These are phyloP conservation scores for Sinocyclocheilus rhinocerous DNA, from an alignment of 2,113 vertebrate genomes.

Conservation along the genomic window DNA sequence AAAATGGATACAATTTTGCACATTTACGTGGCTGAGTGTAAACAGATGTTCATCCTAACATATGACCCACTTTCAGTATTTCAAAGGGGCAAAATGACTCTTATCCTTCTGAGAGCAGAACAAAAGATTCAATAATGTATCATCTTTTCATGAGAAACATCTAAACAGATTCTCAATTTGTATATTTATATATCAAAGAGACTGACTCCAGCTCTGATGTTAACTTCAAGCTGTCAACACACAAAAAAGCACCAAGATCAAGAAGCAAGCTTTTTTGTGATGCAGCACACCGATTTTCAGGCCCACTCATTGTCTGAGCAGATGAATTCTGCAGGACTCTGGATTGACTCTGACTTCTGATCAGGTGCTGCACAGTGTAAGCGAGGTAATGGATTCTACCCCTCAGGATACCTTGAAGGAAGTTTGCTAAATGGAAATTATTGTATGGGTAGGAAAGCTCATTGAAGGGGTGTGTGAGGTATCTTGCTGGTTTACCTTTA, in stretches of 20 bases:
- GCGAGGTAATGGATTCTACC: slow-evolving; percentile 2
- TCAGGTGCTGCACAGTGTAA: slow-evolving; percentile 8
- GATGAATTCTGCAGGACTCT: not conserved
- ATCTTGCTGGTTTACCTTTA: slow-evolving; percentile 23
- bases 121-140: slow-evolving; percentile 3
- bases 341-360: slow-evolving; percentile 8
- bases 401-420: slow-evolving; percentile 31
- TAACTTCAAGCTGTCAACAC: slow-evolving; percentile 16
- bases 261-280: not conserved
- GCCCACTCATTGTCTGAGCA: not conserved
- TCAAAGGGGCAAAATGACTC: slow-evolving; percentile 5
- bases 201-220: not conserved
- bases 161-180: slow-evolving; percentile 17
- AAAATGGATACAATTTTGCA: too few relatives aligned
- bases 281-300: not conserved
- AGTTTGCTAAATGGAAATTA: slow-evolving; percentile 32
- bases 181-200: slow-evolving; percentile 1
- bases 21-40: too few relatives aligned
- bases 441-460: slow-evolving; percentile 14
- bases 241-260: not conserved
- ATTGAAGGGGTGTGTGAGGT: not conserved
- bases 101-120: not conserved
- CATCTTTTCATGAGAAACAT: not conserved
- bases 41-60: not conserved
- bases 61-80: not conserved